Base-by-base conservation (phyloP, 1,140 invertebrate genomes). In the honey bee (Apis mellifera) region DNA sequence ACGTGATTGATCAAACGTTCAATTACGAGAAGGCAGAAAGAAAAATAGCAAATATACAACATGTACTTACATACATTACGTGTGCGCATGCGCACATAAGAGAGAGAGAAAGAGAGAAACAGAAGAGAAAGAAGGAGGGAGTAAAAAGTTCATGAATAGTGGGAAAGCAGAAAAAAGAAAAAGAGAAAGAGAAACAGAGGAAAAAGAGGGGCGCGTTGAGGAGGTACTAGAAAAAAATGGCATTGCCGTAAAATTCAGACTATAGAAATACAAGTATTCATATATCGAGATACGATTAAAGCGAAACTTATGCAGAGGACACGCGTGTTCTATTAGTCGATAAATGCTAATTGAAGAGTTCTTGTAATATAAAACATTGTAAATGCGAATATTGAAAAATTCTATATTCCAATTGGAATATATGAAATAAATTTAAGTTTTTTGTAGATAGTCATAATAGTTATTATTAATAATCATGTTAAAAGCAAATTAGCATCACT, bases 271-370 rank as follows among this genome's bases (percentile, higher is more conserved):
- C 66, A 66, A 55, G 55, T 50, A 52, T 59, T 26, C 26, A 42
- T 42, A 42, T 42, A 42, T 62, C n/a, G 60, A 72, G 19, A 19
- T 54, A 81, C 32, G 42, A n/a, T 70, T 60, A 57, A 72, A 60
- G n/a, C 54, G 32, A 52, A 60, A 48, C 32, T 70, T 69, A 26
- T 78, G 21, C 26, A 23, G 55, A 60, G 48, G 66, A 60, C 48
- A 48, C 60, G 62, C 54, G 72, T 54, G n/a, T 59, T 57, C 42
- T 48, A 23, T 21, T 48, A 48, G 66, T 75, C 62, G 42, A 2
- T 42, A 19, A 50, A 68, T 64, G 62, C 13, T 32, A 50, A 59
- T 57, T 76, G 32, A 42, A 42, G 32, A 42, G 32, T 42, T 42
- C 32, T 42, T 42, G 0, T 7, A 42, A 42, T 42, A 42, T 42